A percentile compares a stretch with the other conserved stretches of the same genome.
These are phyloP conservation scores for Hydrophis major DNA, from an alignment of 2,797 vertebrate species.

Conservation along the genomic window DNA sequence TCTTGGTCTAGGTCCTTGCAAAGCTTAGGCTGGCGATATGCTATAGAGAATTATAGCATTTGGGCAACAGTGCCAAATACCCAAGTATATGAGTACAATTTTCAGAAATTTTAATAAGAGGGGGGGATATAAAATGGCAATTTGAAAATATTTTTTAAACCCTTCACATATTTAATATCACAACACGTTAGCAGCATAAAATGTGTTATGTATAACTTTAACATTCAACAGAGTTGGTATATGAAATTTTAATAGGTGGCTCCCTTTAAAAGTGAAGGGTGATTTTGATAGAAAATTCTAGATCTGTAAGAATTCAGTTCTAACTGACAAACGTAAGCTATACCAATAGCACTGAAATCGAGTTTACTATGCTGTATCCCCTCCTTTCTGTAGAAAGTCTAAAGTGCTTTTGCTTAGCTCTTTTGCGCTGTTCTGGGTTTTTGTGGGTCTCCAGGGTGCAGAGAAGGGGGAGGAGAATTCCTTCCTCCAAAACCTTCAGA, in stretches of 20 bases:
- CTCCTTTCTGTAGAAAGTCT: background rate
- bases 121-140: background rate
- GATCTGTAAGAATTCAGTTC: background rate
- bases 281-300: background rate
- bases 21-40: background rate
- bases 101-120: background rate
- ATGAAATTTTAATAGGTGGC: background rate
- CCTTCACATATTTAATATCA: background rate
- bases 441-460: background rate
- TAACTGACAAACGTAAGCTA: background rate
- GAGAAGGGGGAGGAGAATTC: background rate
- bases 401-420: background rate
- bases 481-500: background rate
- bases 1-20: background rate
- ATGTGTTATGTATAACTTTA: background rate
- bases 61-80: background rate
- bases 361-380: background rate
- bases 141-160: background rate
- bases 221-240: background rate
- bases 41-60: background rate
- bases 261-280: background rate
- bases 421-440: background rate
- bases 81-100: background rate
- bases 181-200: background rate
- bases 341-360: background rate